Evolutionary conservation across 2,888 invertebrate species (phyloP).

Genomic region (Lomographa bimaculata): DNA sequence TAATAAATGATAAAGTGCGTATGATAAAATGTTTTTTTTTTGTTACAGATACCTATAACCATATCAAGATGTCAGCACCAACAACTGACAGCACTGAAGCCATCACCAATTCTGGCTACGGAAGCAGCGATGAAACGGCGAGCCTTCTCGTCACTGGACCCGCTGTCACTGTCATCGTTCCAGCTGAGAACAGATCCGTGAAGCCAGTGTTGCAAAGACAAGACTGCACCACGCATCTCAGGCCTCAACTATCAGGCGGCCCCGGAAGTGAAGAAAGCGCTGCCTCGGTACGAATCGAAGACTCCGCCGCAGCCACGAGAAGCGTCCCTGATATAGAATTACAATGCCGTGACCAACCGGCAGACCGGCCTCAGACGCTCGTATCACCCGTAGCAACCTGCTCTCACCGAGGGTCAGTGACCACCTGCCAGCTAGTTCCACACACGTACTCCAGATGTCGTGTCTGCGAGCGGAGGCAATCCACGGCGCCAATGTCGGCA

Average conservation of each 20-base stretch:
- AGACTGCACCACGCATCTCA: conserved; percentile 92
- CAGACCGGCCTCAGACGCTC: conserved; percentile 80
- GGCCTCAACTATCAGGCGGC: conserved; percentile 87
- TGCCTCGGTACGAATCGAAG: conserved; percentile 85
- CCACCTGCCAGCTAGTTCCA: conserved; percentile 86
- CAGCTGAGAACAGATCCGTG: conserved; percentile 77
- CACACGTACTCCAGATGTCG: conserved; percentile 86
- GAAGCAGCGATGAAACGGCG: conserved; percentile 92
- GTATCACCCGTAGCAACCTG: conserved; percentile 83
- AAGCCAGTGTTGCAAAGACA: conserved; percentile 94
- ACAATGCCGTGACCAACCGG: conserved; percentile 85
- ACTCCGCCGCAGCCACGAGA: conserved; percentile 87
- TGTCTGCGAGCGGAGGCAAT: conserved; percentile 90
- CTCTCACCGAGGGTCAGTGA: conserved; percentile 85
- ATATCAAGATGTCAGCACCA: conserved; percentile 69
- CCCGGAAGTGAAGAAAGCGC: conserved; percentile 91
- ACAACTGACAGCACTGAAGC: conserved; percentile 82
- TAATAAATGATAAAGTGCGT: too few species aligned
- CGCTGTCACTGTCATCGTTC: conserved; percentile 78
- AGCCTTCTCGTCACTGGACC: conserved; percentile 89
- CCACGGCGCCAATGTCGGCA: conserved; percentile 90
- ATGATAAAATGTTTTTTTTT: conserved; percentile 30
- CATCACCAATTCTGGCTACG: conserved; percentile 85
- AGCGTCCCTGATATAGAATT: conserved; percentile 93
- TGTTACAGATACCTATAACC: conserved; percentile 62